phyloP scores from a whole-genome alignment of 23 tunicate genomes.

The Halocynthia aurantium region DNA sequence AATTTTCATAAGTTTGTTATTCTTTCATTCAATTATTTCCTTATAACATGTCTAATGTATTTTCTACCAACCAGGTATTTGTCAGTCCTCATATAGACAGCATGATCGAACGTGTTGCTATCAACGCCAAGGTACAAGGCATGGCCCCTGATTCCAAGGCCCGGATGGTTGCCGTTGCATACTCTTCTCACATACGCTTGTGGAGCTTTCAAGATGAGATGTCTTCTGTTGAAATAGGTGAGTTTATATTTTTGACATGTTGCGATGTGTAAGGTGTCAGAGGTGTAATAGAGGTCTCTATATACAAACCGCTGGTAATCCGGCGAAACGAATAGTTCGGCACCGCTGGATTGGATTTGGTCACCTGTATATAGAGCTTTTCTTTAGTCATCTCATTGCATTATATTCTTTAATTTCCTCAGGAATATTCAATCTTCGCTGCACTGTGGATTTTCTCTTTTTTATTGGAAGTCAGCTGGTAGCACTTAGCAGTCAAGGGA shows the following conservation, averaged over 20 bases:
- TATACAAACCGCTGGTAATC: too few species aligned
- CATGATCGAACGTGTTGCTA: slow-evolving; percentile 45
- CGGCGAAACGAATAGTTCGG: too few species aligned
- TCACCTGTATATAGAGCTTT: background rate
- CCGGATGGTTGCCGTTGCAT: slow-evolving; percentile 89
- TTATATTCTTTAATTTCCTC: background rate
- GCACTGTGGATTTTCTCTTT: slow-evolving; percentile 60
- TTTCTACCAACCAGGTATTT: slow-evolving; percentile 39
- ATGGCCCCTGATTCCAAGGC: slow-evolving; percentile 97
- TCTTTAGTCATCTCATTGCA: background rate
- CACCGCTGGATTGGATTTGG: background rate
- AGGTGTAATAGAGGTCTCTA: too few species aligned
- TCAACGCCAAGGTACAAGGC: slow-evolving; percentile 93
- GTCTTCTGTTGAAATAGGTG: slow-evolving; percentile 72
- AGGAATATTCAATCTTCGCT: slow-evolving; percentile 72
- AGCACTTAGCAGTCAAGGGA: slow-evolving; percentile 35
- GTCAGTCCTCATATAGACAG: slow-evolving; percentile 60
- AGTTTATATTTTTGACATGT: background rate
- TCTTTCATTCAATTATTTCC: background rate
- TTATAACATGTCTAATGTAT: background rate
- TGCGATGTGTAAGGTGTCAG: background rate
- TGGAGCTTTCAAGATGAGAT: slow-evolving; percentile 93
- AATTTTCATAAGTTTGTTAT: background rate
- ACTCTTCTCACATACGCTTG: slow-evolving; percentile 54
- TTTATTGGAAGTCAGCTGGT: slow-evolving; percentile 94